Evolutionary conservation across 2,888 invertebrate species (phyloP).

Genomic region (Latrodectus hesperus): DNA sequence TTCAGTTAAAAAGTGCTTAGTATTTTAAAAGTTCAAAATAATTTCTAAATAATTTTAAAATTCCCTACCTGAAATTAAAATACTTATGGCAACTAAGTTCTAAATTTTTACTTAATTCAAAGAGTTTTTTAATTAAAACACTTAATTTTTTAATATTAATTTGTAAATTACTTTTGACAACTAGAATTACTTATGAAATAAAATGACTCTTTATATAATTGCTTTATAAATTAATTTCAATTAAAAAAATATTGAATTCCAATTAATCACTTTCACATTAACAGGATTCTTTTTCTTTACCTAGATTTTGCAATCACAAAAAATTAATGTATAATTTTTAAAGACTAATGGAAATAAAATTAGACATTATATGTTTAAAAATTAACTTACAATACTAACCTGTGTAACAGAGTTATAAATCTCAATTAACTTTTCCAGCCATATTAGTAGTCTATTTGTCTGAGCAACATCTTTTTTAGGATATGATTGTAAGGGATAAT

Average conservation of each 20-base stretch:
- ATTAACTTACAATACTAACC: slow-evolving; percentile 21
- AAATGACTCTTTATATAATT: too few relatives aligned
- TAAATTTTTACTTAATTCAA: neutral
- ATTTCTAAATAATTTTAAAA: neutral
- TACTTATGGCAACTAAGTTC: neutral
- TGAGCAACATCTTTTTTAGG: slow-evolving; percentile 74
- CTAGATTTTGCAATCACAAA: too few relatives aligned
- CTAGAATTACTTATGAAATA: too few relatives aligned
- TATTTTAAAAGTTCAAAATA: neutral
- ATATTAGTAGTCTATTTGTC: slow-evolving; percentile 76
- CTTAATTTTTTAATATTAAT: neutral
- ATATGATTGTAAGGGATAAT: slow-evolving; percentile 80
- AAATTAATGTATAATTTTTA: too few relatives aligned
- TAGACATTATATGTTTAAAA: neutral
- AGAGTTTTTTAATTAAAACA: neutral
- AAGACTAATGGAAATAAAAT: too few relatives aligned
- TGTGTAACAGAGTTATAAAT: slow-evolving; percentile 72
- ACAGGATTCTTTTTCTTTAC: too few relatives aligned
- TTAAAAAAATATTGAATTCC: too few relatives aligned
- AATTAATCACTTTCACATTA: too few relatives aligned
- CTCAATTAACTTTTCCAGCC: slow-evolving; percentile 76
- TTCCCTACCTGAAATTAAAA: neutral
- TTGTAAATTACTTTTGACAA: neutral
- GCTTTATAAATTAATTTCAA: too few relatives aligned
- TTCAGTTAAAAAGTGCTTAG: too few relatives aligned